phyloP scores from a whole-genome alignment of 2,888 invertebrate species.

The Onthophagus sagittarius region DNA sequence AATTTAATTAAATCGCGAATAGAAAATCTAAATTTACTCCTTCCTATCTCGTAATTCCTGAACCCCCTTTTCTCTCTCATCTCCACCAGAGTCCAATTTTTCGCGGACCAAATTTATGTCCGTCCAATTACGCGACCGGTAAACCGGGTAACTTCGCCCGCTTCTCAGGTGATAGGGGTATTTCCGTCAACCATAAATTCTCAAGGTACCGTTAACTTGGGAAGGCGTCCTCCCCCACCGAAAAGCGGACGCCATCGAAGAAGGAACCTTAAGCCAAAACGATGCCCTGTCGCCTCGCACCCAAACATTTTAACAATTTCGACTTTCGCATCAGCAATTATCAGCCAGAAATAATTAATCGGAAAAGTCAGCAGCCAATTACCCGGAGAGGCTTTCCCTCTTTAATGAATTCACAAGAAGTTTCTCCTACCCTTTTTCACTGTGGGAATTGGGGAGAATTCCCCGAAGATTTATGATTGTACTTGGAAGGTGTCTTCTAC shows the following conservation, averaged over 20 bases:
- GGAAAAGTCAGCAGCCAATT: conserved; percentile 12
- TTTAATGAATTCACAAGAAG: conserved; percentile 6
- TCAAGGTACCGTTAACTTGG: background rate
- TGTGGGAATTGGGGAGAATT: background rate
- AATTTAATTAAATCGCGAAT: background rate
- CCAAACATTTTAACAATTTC: conserved; percentile 11
- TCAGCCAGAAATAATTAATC: conserved; percentile 12
- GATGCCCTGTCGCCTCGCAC: background rate
- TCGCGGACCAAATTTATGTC: background rate
- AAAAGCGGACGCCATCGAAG: background rate
- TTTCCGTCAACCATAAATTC: background rate
- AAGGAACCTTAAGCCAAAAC: background rate
- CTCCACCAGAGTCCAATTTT: background rate
- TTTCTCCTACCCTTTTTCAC: background rate
- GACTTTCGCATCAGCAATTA: conserved; percentile 8
- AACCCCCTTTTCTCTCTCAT: background rate
- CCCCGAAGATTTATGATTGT: background rate
- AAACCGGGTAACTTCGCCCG: background rate
- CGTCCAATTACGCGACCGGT: background rate
- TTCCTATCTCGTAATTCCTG: background rate
- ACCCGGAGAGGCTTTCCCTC: background rate
- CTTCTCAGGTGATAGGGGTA: background rate
- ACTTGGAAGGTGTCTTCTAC: background rate
- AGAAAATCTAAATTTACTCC: background rate
- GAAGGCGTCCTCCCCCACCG: background rate